Evolutionary conservation across 2,113 vertebrate genomes (phyloP).

Genomic region (Clupea harengus): DNA sequence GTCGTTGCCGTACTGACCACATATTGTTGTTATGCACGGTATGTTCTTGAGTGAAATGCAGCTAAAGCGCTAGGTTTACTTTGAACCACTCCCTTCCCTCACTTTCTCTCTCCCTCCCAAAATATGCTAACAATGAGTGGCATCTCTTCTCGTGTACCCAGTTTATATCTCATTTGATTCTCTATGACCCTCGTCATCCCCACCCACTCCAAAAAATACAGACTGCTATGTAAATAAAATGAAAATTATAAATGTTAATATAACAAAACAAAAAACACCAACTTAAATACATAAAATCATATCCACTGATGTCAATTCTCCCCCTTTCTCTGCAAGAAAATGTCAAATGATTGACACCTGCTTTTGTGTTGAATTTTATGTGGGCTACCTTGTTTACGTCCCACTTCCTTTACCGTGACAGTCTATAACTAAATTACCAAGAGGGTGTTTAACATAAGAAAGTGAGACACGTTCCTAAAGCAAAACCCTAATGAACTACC

Average conservation of each 20-base stretch:
- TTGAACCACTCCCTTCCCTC: neutral
- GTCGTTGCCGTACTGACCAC: neutral
- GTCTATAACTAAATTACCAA: neutral
- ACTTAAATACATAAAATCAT: neutral
- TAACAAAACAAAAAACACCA: neutral
- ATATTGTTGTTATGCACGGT: neutral
- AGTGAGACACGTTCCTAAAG: no score
- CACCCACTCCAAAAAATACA: neutral
- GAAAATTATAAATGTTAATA: neutral
- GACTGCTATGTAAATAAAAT: neutral
- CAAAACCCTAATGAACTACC: neutral
- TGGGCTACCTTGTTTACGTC: neutral
- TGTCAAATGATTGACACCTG: neutral
- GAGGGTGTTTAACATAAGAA: no score
- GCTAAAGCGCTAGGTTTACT: neutral
- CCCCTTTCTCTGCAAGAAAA: neutral
- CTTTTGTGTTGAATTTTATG: neutral
- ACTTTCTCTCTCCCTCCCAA: neutral
- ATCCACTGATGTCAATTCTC: neutral
- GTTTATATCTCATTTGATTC: conserved; percentile 57
- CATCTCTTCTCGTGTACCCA: conserved; percentile 80
- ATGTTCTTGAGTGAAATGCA: neutral
- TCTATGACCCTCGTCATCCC: no score
- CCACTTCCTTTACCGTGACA: neutral
- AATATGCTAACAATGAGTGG: neutral